phyloP scores from a whole-genome alignment of 2,888 invertebrate genomes.

The Agonopterix heracliana region DNA sequence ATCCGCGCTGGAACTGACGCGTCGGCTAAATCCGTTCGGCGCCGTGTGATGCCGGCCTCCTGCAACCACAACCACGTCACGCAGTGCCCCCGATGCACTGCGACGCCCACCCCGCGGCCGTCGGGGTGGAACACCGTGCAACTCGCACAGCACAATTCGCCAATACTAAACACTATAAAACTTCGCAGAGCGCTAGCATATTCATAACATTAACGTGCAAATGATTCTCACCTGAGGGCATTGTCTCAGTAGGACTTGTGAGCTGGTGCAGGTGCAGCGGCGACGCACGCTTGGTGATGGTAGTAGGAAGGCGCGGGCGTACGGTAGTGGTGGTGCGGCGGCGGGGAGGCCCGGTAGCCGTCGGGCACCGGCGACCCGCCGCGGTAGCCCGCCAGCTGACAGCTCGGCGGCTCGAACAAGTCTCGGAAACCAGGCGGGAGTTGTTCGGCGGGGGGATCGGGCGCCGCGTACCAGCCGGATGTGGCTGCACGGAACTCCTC shows the following conservation, averaged over 20 bases:
- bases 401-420: conserved; percentile 69
- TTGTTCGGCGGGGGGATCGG: conserved; percentile 65
- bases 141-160: conserved; percentile 63
- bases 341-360: conserved; percentile 59
- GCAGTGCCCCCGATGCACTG: conserved; percentile 37
- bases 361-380: conserved; percentile 61
- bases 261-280: conserved; percentile 63
- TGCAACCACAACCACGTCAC: conserved; percentile 70
- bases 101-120: conserved; percentile 32
- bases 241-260: conserved; percentile 71
- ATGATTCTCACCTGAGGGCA: conserved; percentile 50
- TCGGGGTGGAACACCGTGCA: conserved; percentile 35
- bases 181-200: conserved; percentile 47
- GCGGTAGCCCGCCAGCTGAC: conserved; percentile 70
- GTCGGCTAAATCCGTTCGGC: conserved; percentile 70
- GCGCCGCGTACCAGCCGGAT: conserved; percentile 74
- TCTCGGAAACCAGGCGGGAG: conserved; percentile 65
- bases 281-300: conserved; percentile 79
- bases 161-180: conserved; percentile 26
- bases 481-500: conserved; percentile 75
- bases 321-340: conserved; percentile 68
- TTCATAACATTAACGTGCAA: neutral
- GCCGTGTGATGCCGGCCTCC: conserved; percentile 67
- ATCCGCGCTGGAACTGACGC: conserved; percentile 69
- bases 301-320: conserved; percentile 67